Base-by-base conservation (phyloP, 2,888 invertebrate species). In the Proisotoma minuta region DNA sequence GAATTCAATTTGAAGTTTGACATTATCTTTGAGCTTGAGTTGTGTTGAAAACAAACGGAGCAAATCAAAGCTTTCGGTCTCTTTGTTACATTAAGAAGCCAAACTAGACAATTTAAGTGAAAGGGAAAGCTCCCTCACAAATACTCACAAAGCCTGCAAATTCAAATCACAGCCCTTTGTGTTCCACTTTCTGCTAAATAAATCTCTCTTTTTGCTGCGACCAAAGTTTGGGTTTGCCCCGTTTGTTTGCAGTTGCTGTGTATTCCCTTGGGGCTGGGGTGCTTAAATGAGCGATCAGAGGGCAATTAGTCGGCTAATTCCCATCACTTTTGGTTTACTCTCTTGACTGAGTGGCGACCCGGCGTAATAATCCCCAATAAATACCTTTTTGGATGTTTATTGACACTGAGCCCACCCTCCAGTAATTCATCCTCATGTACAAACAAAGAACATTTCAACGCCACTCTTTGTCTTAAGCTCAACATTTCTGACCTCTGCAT, bases 261-360 rank as follows among this genome's bases (percentile, higher is more conserved):
- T 59, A 57, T 51, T 48, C 66, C 66, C 66, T 49, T 58, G 59
- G 50, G 62, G 28, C n/a, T 43, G 22, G 52, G 51, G 52, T 56
- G 22, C 29, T 27, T 54, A 66, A 63, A 66, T 61, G 63, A 63
- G 63, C 62, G 66, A 66, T 66, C 64, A 69, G n/a, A n/a, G 69
- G 57, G 64, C 66, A 68, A 68, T 68, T 68, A 68, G 68, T 61
- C 60, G 57, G 65, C 66, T 62, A 65, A 62, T 62, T 65, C 62
- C 59, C 62, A 59, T 65, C 65, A 59, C 53, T 53, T 49, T 64
- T 60, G 56, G 43, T 48, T 65, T 60, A 12, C 54, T 54, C 54
- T 54, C 54, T 54, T 39, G 54, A 23, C 20, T 24, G 5, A 54
- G 3, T 27, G n/a, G n/a, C n/a, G n/a, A n/a, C n/a, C n/a, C n/a